A percentile compares a stretch with the other conserved stretches of the same genome.
phyloP scores from a whole-genome alignment of 2,113 vertebrate genomes.

The Rhizomys pruinosus region DNA sequence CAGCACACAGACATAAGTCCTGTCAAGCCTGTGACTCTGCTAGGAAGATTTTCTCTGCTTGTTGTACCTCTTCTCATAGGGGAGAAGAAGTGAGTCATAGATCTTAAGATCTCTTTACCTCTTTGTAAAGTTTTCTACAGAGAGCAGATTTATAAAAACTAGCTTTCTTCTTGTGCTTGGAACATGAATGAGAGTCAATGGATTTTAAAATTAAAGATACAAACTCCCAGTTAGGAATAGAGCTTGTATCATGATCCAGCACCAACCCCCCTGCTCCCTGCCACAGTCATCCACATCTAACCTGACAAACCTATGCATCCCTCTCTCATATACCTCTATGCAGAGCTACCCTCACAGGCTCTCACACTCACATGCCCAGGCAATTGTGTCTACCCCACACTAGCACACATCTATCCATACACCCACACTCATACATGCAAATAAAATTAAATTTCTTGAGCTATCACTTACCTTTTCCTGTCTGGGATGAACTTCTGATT shows the following conservation, averaged over 20 bases:
- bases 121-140: neutral
- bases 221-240: slow-evolving; percentile 1
- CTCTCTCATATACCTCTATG: no score
- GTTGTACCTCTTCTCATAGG: neutral
- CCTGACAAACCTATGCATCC: neutral
- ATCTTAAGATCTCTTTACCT: slow-evolving; percentile 35
- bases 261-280: no score
- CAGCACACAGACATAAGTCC: neutral
- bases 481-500: neutral
- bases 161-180: neutral
- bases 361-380: no score
- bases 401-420: neutral
- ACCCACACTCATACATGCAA: neutral
- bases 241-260: neutral
- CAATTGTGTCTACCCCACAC: neutral
- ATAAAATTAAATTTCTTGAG: slow-evolving; percentile 1
- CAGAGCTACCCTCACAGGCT: neutral
- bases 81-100: neutral
- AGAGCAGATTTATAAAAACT: slow-evolving; percentile 23
- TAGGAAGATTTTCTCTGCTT: slow-evolving; percentile 1
- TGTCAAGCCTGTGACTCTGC: slow-evolving; percentile 28
- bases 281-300: neutral
- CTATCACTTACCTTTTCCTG: neutral
- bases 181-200: neutral
- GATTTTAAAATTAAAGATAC: neutral